These are phyloP conservation scores for Apis laboriosa DNA, from an alignment of 1,140 invertebrate genomes.

Conservation along the genomic window DNA sequence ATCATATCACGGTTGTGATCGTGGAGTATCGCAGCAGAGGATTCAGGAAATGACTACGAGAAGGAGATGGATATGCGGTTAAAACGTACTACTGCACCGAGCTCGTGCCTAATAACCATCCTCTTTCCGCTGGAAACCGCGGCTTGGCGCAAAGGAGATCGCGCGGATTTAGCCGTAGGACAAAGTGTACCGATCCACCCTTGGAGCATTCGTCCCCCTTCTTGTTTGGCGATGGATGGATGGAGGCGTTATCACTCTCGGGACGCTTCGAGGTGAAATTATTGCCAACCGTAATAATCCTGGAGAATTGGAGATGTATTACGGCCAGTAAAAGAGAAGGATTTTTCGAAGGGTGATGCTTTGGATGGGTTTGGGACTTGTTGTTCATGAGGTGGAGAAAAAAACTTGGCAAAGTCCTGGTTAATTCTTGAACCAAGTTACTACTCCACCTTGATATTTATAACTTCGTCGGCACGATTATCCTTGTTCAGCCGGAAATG, in stretches of 20 bases:
- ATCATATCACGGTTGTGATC: neutral
- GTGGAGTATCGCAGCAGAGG: neutral
- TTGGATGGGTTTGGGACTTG: neutral
- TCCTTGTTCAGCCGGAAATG: neutral
- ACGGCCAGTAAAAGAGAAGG: constrained; percentile 20
- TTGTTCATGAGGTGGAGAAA: constrained; percentile 4
- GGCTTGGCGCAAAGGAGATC: constrained; percentile 13
- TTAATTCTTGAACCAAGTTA: neutral
- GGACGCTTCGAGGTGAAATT: constrained; percentile 42
- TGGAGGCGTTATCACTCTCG: neutral
- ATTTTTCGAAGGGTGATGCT: neutral
- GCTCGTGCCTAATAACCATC: constrained; percentile 52
- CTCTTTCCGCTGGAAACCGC: neutral
- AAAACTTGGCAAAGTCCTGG: constrained; percentile 2
- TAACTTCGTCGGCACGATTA: neutral
- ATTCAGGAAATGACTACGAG: constrained; percentile 21
- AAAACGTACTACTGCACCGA: neutral
- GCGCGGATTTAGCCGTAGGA: constrained; percentile 17
- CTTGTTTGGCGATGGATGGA: neutral
- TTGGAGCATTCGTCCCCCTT: neutral
- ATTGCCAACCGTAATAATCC: constrained; percentile 59
- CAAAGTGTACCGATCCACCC: neutral
- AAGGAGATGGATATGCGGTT: constrained; percentile 26
- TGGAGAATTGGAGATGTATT: constrained; percentile 42
- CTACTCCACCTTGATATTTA: constrained; percentile 10